These are phyloP conservation scores for Gymnocephalus cernua DNA, from an alignment of 2,113 vertebrate genomes.

Conservation along the genomic window DNA sequence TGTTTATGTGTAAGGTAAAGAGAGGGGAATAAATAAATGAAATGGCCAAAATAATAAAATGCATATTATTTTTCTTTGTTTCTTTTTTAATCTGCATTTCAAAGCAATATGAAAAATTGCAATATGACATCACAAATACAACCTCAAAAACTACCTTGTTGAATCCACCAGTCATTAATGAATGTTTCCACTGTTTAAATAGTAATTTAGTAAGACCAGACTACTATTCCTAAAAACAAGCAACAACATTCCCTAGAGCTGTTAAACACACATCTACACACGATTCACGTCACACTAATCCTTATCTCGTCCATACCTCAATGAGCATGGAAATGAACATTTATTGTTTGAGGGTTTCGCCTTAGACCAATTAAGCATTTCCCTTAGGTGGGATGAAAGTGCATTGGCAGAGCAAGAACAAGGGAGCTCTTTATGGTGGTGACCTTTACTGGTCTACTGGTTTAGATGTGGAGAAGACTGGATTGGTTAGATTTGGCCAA, in stretches of 20 bases:
- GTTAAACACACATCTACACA: neutral
- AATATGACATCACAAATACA: neutral
- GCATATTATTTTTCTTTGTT: neutral
- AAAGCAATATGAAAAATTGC: neutral
- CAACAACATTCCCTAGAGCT: neutral
- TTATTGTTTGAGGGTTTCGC: constrained; percentile 15
- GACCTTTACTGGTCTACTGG: constrained; percentile 49
- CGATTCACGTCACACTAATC: neutral
- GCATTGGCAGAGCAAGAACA: constrained; percentile 46
- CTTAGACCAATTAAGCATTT: constrained; percentile 19
- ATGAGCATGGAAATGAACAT: constrained; percentile 5
- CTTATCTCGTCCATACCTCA: constrained; percentile 11
- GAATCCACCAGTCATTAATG: neutral
- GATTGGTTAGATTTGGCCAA: constrained; percentile 18
- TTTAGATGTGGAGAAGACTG: constrained; percentile 28
- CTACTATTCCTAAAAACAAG: neutral
- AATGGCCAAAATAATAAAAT: too few relatives aligned
- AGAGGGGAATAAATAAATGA: neutral
- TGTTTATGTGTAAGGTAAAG: neutral
- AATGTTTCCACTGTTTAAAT: neutral
- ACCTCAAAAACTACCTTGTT: neutral
- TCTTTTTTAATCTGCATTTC: neutral
- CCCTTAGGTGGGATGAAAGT: constrained; percentile 18
- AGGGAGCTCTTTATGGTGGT: constrained; percentile 32
- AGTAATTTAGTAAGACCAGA: neutral